Evolutionary conservation across 2,888 invertebrate species (phyloP).

Genomic region (Pseudanteris insignis): DNA sequence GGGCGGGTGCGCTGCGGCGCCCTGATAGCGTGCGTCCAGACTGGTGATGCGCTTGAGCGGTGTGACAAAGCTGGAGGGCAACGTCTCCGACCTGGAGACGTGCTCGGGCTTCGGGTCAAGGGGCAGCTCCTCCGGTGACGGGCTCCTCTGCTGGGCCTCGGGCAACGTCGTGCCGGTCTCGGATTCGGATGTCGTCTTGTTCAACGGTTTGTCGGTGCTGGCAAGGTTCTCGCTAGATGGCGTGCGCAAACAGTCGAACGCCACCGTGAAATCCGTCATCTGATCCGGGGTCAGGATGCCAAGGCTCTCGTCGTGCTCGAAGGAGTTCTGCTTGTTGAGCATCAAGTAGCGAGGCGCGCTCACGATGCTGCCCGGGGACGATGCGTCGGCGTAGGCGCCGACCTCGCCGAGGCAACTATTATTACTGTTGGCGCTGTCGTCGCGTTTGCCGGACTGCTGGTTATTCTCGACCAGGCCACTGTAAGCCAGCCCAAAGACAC

Average conservation of each 20-base stretch:
- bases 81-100: conserved; percentile 14
- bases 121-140: conserved; percentile 86
- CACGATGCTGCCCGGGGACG: conserved; percentile 37
- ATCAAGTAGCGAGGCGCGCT: conserved; percentile 57
- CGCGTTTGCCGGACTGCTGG: conserved; percentile 54
- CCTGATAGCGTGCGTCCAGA: conserved; percentile 93
- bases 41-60: conserved; percentile 92
- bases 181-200: conserved; percentile 52
- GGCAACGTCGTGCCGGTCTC: conserved; percentile 38
- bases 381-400: conserved; percentile 72
- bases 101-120: conserved; percentile 72
- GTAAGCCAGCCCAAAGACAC: conserved; percentile 33
- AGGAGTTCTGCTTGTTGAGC: conserved; percentile 79
- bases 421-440: conserved; percentile 53
- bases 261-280: conserved; percentile 76
- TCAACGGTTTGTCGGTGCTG: conserved; percentile 51
- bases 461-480: conserved; percentile 53
- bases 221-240: conserved; percentile 74
- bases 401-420: conserved; percentile 57
- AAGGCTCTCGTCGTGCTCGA: conserved; percentile 82
- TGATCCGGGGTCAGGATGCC: conserved; percentile 90
- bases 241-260: conserved; percentile 72
- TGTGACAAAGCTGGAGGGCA: conserved; percentile 76
- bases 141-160: conserved; percentile 73
- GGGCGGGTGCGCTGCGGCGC: conserved; percentile 88